These are phyloP conservation scores for Lutjanus erythropterus DNA, from an alignment of 2,113 vertebrate species.

Conservation along the genomic window DNA sequence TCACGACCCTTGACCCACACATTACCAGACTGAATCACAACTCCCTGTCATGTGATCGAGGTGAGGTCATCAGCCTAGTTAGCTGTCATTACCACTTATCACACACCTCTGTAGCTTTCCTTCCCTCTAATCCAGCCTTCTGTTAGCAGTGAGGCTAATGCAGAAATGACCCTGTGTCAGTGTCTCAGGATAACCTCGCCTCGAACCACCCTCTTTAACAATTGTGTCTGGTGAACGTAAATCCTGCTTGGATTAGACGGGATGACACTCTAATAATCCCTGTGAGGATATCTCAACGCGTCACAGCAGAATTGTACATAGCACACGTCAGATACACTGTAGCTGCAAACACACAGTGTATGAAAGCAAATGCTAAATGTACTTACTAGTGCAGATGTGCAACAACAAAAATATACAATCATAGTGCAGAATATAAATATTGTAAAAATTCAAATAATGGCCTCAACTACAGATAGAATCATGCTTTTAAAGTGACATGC, in stretches of 20 bases:
- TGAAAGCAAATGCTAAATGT: not conserved
- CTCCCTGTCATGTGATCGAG: constrained; percentile 34
- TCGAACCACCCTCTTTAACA: not conserved
- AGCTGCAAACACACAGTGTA: not conserved
- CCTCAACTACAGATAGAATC: not conserved
- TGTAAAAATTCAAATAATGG: not conserved
- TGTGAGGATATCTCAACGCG: not conserved
- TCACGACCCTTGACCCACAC: not conserved
- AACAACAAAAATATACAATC: not conserved
- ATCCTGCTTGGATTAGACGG: constrained; percentile 59
- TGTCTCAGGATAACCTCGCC: not conserved
- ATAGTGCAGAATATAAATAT: not conserved
- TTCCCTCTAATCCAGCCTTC: not conserved
- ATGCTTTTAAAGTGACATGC: no score
- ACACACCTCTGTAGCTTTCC: not conserved
- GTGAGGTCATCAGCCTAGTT: constrained; percentile 32
- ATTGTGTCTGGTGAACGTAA: constrained; percentile 41
- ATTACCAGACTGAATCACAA: not conserved
- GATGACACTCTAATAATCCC: constrained; percentile 18
- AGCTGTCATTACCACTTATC: not conserved
- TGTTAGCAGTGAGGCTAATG: not conserved
- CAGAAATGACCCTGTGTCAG: not conserved
- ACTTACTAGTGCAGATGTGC: not conserved
- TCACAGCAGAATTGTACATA: constrained; percentile 4
- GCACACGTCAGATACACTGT: not conserved